phyloP scores from a whole-genome alignment of 2,888 invertebrate species.

The Drosophila gaucha region DNA sequence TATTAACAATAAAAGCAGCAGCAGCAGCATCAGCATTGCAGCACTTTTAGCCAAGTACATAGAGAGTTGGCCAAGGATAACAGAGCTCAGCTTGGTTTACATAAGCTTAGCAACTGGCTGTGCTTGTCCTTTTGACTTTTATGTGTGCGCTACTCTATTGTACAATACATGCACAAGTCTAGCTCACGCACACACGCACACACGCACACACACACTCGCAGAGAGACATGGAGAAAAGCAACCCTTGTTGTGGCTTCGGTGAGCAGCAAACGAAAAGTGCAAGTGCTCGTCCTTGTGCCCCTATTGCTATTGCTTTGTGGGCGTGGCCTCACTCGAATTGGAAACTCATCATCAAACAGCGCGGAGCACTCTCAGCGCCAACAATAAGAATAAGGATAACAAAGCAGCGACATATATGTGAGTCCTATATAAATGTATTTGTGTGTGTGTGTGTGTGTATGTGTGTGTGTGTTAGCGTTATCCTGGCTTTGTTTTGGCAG shows the following conservation, averaged over 20 bases:
- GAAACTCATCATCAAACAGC: constrained; percentile 65
- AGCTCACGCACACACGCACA: constrained; percentile 26
- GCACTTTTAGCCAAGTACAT: constrained; percentile 42
- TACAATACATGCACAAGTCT: constrained; percentile 44
- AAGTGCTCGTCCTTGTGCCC: constrained; percentile 66
- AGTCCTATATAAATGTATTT: constrained; percentile 15
- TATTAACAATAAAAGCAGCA: constrained; percentile 10
- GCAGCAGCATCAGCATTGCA: constrained; percentile 26
- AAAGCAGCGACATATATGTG: constrained; percentile 52
- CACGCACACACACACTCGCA: constrained; percentile 15
- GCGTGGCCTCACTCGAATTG: constrained; percentile 76
- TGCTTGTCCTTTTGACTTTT: constrained; percentile 64
- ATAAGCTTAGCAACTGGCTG: constrained; percentile 43
- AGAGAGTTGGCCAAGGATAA: constrained; percentile 47
- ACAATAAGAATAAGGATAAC: constrained; percentile 70
- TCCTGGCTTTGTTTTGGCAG: constrained; percentile 58
- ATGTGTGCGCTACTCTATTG: constrained; percentile 61
- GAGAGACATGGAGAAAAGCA: constrained; percentile 58
- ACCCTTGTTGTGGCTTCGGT: constrained; percentile 66
- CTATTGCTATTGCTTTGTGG: constrained; percentile 34
- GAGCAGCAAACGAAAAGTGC: constrained; percentile 73
- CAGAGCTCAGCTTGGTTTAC: constrained; percentile 25
- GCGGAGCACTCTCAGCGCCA: constrained; percentile 51
- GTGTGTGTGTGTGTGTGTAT: not conserved
- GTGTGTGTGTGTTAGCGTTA: constrained; percentile 37